These are phyloP conservation scores for Synergus laeviventris DNA, from an alignment of 2,888 invertebrate species.

Conservation along the genomic window DNA sequence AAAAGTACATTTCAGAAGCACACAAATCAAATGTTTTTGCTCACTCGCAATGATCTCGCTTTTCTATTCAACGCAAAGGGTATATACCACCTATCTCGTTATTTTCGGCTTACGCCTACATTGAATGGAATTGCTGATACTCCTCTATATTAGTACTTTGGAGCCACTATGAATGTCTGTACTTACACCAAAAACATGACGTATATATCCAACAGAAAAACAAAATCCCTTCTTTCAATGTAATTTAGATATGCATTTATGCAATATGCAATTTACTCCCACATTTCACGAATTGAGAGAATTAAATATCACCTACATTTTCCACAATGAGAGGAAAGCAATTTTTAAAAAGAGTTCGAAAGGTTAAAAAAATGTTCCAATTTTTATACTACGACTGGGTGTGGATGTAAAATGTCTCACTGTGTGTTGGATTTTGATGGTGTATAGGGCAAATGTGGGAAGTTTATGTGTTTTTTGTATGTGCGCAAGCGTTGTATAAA, in stretches of 20 bases:
- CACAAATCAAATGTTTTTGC: constrained; percentile 47
- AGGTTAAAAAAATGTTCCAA: too few relatives aligned
- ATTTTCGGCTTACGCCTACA: constrained; percentile 65
- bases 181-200: background rate
- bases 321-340: too few relatives aligned
- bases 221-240: background rate
- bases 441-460: background rate
- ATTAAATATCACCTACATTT: too few relatives aligned
- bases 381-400: too few relatives aligned
- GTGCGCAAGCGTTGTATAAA: constrained; percentile 69
- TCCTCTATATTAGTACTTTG: background rate
- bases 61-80: constrained; percentile 57
- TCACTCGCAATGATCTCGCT: constrained; percentile 55
- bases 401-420: background rate
- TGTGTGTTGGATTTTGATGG: background rate
- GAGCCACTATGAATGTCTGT: background rate
- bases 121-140: constrained; percentile 52
- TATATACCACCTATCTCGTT: constrained; percentile 62
- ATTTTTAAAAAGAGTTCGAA: too few relatives aligned
- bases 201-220: background rate
- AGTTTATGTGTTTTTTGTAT: background rate
- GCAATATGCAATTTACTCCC: too few relatives aligned
- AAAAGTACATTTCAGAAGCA: background rate
- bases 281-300: too few relatives aligned
- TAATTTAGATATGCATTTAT: background rate